Evolutionary conservation across 2,888 invertebrate genomes (phyloP).

Genomic region (Limnephilus rhombicus): DNA sequence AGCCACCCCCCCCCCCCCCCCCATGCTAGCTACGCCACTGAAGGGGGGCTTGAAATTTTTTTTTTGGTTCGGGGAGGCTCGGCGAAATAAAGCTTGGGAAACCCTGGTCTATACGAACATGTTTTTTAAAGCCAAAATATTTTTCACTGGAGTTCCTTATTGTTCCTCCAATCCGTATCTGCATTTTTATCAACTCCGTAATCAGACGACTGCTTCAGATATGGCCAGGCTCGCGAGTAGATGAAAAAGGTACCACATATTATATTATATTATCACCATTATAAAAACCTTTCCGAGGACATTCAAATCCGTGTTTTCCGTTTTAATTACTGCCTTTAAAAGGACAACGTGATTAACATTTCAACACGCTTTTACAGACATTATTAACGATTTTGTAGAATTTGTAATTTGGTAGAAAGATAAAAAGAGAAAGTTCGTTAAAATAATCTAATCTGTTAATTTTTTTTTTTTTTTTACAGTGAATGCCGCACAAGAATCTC

Average conservation of each 20-base stretch:
- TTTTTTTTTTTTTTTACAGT: too few relatives aligned
- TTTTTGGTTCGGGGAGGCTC: too few relatives aligned
- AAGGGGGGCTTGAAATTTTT: too few relatives aligned
- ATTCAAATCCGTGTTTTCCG: neutral
- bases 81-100: too few relatives aligned
- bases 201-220: conserved; percentile 5
- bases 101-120: too few relatives aligned
- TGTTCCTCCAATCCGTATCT: neutral
- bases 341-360: neutral
- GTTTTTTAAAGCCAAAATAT: too few relatives aligned
- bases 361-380: neutral
- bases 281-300: neutral
- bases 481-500: too few relatives aligned
- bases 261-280: neutral
- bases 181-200: neutral
- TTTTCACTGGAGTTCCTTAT: too few relatives aligned
- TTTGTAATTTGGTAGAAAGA: neutral
- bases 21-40: too few relatives aligned
- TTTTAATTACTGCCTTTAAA: conserved; percentile 20
- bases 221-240: neutral
- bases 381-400: neutral
- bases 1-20: too few relatives aligned
- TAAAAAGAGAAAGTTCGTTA: neutral
- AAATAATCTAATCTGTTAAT: neutral
- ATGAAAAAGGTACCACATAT: neutral